Evolutionary conservation across 2,797 vertebrate genomes (phyloP), one percentile per base, ranked within the genome.

Genomic region (Poeciliopsis presidionis): DNA sequence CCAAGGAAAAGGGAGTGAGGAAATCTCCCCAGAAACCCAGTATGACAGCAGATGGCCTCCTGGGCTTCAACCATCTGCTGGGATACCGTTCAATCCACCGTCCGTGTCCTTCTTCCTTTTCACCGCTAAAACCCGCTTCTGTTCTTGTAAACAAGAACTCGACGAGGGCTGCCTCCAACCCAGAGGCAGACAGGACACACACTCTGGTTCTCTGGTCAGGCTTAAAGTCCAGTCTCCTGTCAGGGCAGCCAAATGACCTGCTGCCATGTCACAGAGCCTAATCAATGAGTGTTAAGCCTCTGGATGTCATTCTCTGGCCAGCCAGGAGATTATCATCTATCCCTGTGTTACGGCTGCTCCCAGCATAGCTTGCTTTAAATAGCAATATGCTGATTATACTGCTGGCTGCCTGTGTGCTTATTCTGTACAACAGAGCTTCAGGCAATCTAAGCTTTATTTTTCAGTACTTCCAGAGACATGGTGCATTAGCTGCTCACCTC

Each of bases 11-110:
- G 89, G 86, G 85, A 91, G 81, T 72, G 83, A 89, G 90, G 86
- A 93, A 89, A 88, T 86, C 81, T 86, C 76, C 80, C 70, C 61
- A 74, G 89, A 81, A 94, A 90, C 93, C 83, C 91, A 90, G 90
- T 87, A 77, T 73, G 80, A 80, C 86, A 92, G 94, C 96, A 95
- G 96, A 96, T 96, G 96, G 95, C 87, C 90, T 87, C 90, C 86
- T 76, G 87, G 91, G 90, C 92, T 90, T 93, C 75, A 91, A 92
- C 96, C 96, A 97, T 96, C 96, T 97, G 96, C 93, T 93, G 87
- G 93, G 72, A 90, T 91, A 90, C 92, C 3, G 33, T 92, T 87
- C 92, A 91, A 95, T 94, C 94, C 89, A 59, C 91, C 85, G 12
- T 93, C 90, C 92, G 91, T 87, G 1, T 93, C 87, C 94, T 84